phyloP scores from a whole-genome alignment of 2,888 invertebrate genomes.

The Nebria salina region DNA sequence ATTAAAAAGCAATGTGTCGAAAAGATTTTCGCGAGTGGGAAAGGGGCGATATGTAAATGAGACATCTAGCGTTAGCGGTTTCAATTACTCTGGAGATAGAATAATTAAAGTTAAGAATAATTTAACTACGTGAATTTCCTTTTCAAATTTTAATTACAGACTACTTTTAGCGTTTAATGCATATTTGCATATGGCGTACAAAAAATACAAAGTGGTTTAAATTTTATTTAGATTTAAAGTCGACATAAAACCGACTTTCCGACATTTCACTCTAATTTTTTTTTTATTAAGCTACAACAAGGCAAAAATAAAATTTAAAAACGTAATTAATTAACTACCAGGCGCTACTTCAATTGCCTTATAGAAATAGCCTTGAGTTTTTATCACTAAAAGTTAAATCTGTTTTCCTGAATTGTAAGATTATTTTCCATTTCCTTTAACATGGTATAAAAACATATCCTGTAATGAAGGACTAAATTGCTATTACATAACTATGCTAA shows the following conservation, averaged over 20 bases:
- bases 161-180: background rate
- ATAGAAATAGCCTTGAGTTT: background rate
- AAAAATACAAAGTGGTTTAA: background rate
- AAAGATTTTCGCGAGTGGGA: background rate
- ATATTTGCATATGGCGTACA: background rate
- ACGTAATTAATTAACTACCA: too few species aligned
- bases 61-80: constrained; percentile 12
- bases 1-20: background rate
- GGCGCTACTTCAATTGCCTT: too few species aligned
- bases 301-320: too few species aligned
- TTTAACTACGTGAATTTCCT: background rate
- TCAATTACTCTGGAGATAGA: constrained; percentile 6
- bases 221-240: too few species aligned
- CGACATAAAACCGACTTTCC: too few species aligned
- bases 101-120: constrained; percentile 9
- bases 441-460: background rate
- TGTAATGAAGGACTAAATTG: background rate
- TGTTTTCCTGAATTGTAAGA: background rate
- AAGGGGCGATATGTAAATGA: constrained; percentile 9
- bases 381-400: background rate
- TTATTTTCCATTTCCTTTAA: background rate
- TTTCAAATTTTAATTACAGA: background rate
- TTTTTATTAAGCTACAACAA: too few species aligned
- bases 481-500: background rate
- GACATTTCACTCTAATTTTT: too few species aligned